Evolutionary conservation across 2,888 invertebrate genomes (phyloP).

Genomic region (Parnassius apollo): DNA sequence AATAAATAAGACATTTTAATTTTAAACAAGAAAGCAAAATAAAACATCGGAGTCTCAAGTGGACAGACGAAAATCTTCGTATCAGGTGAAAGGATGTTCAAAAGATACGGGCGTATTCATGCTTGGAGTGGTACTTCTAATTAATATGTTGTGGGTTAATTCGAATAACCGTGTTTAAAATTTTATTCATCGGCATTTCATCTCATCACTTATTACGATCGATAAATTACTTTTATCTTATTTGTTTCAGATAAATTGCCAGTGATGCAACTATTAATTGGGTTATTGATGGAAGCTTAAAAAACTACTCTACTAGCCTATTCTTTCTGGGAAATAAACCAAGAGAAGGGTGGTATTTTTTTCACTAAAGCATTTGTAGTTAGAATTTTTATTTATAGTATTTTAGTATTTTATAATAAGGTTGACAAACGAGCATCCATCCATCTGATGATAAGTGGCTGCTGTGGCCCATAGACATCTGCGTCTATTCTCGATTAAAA

Average conservation of each 20-base stretch:
- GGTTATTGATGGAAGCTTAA: too few relatives aligned
- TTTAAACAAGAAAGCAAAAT: conserved; percentile 3
- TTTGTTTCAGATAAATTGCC: not conserved
- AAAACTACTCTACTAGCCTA: too few relatives aligned
- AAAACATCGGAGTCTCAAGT: conserved; percentile 14
- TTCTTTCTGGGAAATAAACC: too few relatives aligned
- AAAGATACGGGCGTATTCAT: conserved; percentile 48
- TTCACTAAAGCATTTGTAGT: too few relatives aligned
- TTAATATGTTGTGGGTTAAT: conserved; percentile 10
- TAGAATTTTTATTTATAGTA: too few relatives aligned
- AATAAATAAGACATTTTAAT: conserved; percentile 3
- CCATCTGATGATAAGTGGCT: too few relatives aligned
- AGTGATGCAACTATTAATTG: too few relatives aligned
- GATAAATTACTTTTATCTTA: conserved; percentile 15
- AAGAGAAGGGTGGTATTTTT: too few relatives aligned
- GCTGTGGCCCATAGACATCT: too few relatives aligned
- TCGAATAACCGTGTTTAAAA: not conserved
- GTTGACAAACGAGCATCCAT: too few relatives aligned
- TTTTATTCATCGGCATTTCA: conserved; percentile 8
- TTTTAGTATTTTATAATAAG: too few relatives aligned
- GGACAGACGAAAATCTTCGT: conserved; percentile 24
- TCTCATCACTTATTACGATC: conserved; percentile 2
- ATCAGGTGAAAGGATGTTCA: conserved; percentile 41
- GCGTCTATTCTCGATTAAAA: too few relatives aligned
- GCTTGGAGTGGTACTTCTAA: conserved; percentile 28